These are phyloP conservation scores for Syngnathus typhle DNA, from an alignment of 2,113 vertebrate genomes.

Conservation along the genomic window DNA sequence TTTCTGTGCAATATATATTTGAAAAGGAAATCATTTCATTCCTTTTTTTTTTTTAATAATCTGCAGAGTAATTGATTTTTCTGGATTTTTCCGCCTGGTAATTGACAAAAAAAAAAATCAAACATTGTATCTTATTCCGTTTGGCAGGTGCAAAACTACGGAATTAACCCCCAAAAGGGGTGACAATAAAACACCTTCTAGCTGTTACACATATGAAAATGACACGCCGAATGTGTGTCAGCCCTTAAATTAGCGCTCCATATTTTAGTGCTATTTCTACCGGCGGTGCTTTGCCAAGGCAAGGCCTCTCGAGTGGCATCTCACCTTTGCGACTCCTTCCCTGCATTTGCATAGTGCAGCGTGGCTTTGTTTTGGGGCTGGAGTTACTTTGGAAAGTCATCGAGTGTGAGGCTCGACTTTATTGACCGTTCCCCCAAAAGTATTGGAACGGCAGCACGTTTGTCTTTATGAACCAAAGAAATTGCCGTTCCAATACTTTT, in stretches of 20 bases:
- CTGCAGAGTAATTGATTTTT: too few relatives aligned
- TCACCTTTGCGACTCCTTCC: slow-evolving; percentile 47
- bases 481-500: too few relatives aligned
- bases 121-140: slow-evolving; percentile 24
- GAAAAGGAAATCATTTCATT: too few relatives aligned
- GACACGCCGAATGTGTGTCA: slow-evolving; percentile 59
- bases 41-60: slow-evolving; percentile 31
- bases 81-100: too few relatives aligned
- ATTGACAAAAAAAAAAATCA: too few relatives aligned
- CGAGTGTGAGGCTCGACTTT: neutral
- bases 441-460: too few relatives aligned
- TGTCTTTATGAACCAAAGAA: too few relatives aligned
- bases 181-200: slow-evolving; percentile 47
- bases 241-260: slow-evolving; percentile 73
- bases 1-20: too few relatives aligned
- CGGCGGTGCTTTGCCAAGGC: slow-evolving; percentile 37
- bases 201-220: slow-evolving; percentile 56
- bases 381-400: neutral
- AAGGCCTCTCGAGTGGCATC: slow-evolving; percentile 62
- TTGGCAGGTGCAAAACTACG: slow-evolving; percentile 50
- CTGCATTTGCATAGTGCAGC: slow-evolving; percentile 31
- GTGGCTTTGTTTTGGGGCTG: neutral
- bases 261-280: slow-evolving; percentile 69
- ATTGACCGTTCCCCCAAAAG: neutral
- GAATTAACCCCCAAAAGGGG: slow-evolving; percentile 48